Evolutionary conservation across 2,888 invertebrate genomes (phyloP).

Genomic region (Trileptium ribeirensis): DNA sequence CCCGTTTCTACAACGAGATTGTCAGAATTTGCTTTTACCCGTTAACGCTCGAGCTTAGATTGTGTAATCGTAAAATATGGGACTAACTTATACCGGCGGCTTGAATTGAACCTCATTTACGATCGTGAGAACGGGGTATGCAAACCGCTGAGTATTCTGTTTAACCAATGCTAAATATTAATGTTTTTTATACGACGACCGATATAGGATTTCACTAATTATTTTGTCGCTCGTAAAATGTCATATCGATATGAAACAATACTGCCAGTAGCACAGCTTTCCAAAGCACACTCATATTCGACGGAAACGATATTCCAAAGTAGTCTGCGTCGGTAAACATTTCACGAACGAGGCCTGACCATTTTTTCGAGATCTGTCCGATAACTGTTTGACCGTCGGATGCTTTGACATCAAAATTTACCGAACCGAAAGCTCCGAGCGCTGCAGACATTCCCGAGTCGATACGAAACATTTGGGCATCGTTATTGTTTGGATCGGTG

Average conservation of each 20-base stretch:
- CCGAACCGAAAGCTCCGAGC: neutral
- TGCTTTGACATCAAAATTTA: neutral
- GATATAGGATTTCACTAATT: too few species aligned
- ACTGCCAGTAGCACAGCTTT: neutral
- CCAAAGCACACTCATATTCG: neutral
- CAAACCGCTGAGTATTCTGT: too few species aligned
- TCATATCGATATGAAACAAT: neutral
- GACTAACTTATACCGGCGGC: too few species aligned
- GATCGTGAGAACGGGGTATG: too few species aligned
- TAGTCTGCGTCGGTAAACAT: neutral
- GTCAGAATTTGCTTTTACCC: too few species aligned
- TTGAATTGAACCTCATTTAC: too few species aligned
- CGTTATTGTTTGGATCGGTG: neutral
- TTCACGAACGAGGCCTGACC: neutral
- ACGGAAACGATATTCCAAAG: neutral
- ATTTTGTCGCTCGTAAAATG: neutral
- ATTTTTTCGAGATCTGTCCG: neutral
- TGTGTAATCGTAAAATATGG: too few species aligned
- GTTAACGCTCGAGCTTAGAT: too few species aligned
- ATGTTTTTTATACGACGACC: too few species aligned
- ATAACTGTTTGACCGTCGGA: neutral
- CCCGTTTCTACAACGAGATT: too few species aligned
- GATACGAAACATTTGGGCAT: neutral
- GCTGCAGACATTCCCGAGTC: neutral
- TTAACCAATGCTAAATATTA: too few species aligned